Base-by-base conservation (phyloP, 1,140 invertebrate genomes). In the Polypedilum pembai region DNA sequence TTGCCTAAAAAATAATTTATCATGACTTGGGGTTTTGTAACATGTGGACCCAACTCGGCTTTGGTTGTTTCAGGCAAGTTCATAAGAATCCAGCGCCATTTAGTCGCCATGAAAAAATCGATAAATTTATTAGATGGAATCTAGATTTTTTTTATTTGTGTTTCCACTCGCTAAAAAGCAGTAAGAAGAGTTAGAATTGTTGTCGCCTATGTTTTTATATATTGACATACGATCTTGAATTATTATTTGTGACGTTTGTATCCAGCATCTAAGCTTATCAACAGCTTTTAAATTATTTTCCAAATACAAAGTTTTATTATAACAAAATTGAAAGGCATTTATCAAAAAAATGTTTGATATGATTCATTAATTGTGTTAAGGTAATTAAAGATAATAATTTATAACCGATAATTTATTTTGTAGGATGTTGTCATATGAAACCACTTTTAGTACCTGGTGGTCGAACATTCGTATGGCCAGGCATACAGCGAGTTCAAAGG, bases 31-130 rank as follows among this genome's bases (percentile, higher is more conserved):
- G 95, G 95, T 79, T 98, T 98, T 84, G 95, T 98, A 76, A 96
- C 94, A 76, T 98, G 96, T 84, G 96, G 96, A 45, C 96, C 96
- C 3, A 98, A 98, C 81, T 95, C 98, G 84, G 96, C 96, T 40
- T 86, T 98, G 74, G 95, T 98, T 33, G 94, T 98, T 77, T 98
- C 95, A 85, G 96, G 96, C 97, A 87, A 88, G 82, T 81, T 33
- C 41, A 73, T 18, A 18, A 56, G 12, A 56, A 56, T 56, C 45
- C 45, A 56, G 45, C 45, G 45, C 45, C 45, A 56, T 56, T n/a
- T 1, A 56, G 45, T 56, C 45, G 45, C 45, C 45, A 56, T 56
- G 8, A 56, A 56, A 56, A 56, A 56, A 56, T 56, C 45, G 12
- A 56, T 56, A 56, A n/a, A 15, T 56, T 56, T 56, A 56, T 56